A percentile compares a stretch with the other conserved stretches of the same genome.
phyloP scores from a whole-genome alignment of 23 tunicate genomes.

The Phallusia fumigata region DNA sequence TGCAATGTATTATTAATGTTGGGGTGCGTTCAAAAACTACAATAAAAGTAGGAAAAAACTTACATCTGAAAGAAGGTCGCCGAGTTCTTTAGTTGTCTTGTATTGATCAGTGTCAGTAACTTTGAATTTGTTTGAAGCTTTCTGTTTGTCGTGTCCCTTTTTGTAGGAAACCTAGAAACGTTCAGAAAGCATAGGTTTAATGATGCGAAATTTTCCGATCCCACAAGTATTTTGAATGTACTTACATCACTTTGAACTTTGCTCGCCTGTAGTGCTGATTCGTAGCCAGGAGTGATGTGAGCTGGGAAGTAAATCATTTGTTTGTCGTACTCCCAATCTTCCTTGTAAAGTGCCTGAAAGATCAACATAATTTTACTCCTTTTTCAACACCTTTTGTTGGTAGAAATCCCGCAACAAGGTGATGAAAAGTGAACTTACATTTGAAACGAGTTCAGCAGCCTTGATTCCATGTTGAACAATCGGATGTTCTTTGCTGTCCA shows the following conservation, averaged over 20 bases:
- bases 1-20: too few relatives aligned
- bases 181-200: neutral
- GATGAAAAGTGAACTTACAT: constrained; percentile 34
- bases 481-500: constrained; percentile 90
- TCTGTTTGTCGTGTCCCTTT: constrained; percentile 45
- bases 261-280: constrained; percentile 56
- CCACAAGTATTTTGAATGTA: neutral
- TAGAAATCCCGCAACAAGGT: too few relatives aligned
- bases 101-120: constrained; percentile 86
- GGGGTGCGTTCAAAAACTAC: too few relatives aligned
- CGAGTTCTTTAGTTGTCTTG: constrained; percentile 35
- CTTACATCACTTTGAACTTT: constrained; percentile 77
- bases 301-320: constrained; percentile 83
- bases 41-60: too few relatives aligned
- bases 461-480: constrained; percentile 89
- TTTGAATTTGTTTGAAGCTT: constrained; percentile 62
- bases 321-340: constrained; percentile 95
- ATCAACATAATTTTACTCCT: neutral
- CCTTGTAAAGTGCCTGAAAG: constrained; percentile 65
- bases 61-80: constrained; percentile 52
- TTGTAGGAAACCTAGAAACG: constrained; percentile 53
- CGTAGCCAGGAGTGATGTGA: constrained; percentile 95
- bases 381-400: too few relatives aligned
- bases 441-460: constrained; percentile 86
- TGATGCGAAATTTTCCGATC: neutral